Conservation (phyloP, 2,888 invertebrate species). For the Scaptomyza reducta region DNA sequence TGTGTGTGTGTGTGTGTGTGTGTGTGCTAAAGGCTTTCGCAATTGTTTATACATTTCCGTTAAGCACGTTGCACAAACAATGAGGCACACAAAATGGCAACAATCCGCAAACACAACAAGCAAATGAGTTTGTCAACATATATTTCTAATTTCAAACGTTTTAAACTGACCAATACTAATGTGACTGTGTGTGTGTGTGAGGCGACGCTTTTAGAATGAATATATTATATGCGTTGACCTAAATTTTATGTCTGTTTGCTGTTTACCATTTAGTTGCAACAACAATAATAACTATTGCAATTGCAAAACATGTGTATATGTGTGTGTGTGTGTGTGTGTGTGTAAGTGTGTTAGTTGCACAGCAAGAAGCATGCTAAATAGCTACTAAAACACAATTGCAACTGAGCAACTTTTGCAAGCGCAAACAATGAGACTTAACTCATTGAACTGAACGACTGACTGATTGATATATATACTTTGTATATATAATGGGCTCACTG, state of each 20-base stretch:
- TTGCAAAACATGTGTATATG: slow-evolving; percentile 13
- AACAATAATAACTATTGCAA: slow-evolving; percentile 46
- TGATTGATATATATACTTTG: slow-evolving; percentile 16
- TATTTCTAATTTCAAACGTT: slow-evolving; percentile 64
- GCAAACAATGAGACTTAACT: slow-evolving; percentile 49
- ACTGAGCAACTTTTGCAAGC: slow-evolving; percentile 44
- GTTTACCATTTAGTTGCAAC: slow-evolving; percentile 68
- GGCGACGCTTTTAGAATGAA: slow-evolving; percentile 66
- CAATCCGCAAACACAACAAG: slow-evolving; percentile 22
- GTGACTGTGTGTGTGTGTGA: slow-evolving; percentile 21
- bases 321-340: slow-evolving; percentile 20
- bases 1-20: neutral
- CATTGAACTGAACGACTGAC: slow-evolving; percentile 22
- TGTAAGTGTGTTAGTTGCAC: slow-evolving; percentile 59
- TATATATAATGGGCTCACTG: slow-evolving; percentile 37
- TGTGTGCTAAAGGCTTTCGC: slow-evolving; percentile 35
- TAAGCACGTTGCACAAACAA: slow-evolving; percentile 62
- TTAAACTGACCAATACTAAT: slow-evolving; percentile 52
- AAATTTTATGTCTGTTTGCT: slow-evolving; percentile 70
- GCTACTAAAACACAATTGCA: slow-evolving; percentile 73
- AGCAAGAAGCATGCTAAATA: slow-evolving; percentile 77
- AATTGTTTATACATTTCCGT: slow-evolving; percentile 62
- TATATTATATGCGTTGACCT: slow-evolving; percentile 81
- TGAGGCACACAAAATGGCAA: slow-evolving; percentile 35
- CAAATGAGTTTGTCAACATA: slow-evolving; percentile 66